Conservation (phyloP, 2,888 invertebrate species). For the Synergus itoensis region DNA sequence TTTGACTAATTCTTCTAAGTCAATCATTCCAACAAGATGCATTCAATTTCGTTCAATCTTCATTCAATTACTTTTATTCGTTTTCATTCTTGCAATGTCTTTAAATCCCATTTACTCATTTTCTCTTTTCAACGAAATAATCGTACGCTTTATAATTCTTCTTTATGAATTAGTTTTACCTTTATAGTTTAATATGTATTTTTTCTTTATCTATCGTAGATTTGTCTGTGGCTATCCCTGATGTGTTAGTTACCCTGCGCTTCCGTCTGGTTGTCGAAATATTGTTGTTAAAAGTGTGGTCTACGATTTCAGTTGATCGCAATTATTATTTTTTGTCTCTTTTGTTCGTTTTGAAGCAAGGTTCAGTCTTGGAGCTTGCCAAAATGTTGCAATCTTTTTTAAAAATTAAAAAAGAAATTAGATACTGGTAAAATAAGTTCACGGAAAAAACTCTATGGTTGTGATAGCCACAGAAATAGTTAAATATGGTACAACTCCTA, state of each 20-base stretch:
- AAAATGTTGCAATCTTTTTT: constrained; percentile 51
- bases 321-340: constrained; percentile 47
- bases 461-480: too few relatives aligned
- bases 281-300: constrained; percentile 75
- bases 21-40: neutral
- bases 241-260: constrained; percentile 78
- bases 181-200: constrained; percentile 76
- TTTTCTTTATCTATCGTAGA: constrained; percentile 77
- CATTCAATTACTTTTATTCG: constrained; percentile 54
- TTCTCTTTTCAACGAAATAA: constrained; percentile 71
- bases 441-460: too few relatives aligned
- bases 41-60: constrained; percentile 21
- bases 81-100: constrained; percentile 45
- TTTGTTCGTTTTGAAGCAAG: constrained; percentile 43
- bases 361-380: constrained; percentile 55
- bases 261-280: constrained; percentile 78
- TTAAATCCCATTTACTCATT: constrained; percentile 55
- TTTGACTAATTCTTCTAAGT: neutral
- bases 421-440: too few relatives aligned
- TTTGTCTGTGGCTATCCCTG: constrained; percentile 79
- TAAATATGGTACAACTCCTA: too few relatives aligned
- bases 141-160: constrained; percentile 69
- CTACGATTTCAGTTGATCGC: constrained; percentile 68
- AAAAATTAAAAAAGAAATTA: neutral
- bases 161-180: constrained; percentile 73